Evolutionary conservation across 1,140 invertebrate species (phyloP), one percentile per base, ranked within the genome.

Genomic region (Anagrus nilaparvatae): DNA sequence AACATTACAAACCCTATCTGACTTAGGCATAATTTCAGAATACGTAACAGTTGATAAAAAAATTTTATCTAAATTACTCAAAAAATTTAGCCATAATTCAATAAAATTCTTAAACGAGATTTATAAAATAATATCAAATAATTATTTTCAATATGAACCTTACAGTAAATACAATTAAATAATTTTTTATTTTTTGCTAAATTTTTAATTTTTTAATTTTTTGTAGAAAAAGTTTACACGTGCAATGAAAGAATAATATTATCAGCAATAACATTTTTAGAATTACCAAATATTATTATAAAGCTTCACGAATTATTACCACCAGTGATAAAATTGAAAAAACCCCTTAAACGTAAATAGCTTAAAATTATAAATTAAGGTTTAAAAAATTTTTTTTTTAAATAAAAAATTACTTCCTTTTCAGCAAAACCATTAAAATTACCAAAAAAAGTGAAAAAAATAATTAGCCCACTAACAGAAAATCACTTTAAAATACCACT

Each of bases 241-340:
- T 60, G 57, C 29, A 63, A 60, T 13, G 62, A 65, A 33, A 55
- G 55, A 44, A 54, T 67, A 16, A 54, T 66, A 25, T 40, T 68
- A 37, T 60, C 65, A 16, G 54, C 55, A 0, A 66, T 68, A 17
- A 60, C 62, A 23, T 60, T 63, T 27, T 48, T 67, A 13, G 56
- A 59, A 9, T 47, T 68, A 18, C 60, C 63, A 23, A 58, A 60
- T 40, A 46, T 56, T 7, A 38, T 65, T 5, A n/a, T 50, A 0
- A 52, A 60, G 45, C 47, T 68, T 10, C 43, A 66, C n/a, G 44
- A 54, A 23, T 52, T 56, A 50, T 47, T 65, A 5, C 59, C 61
- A 1, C 30, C 52, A 23, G 18, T 59, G 5, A 37, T 33, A 35
- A 21, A 34, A 13, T 35, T 43, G 17, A 34, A 32, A 36, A 41